These are phyloP conservation scores for Leucozona laternaria DNA, from an alignment of 2,888 invertebrate genomes.

Conservation along the genomic window DNA sequence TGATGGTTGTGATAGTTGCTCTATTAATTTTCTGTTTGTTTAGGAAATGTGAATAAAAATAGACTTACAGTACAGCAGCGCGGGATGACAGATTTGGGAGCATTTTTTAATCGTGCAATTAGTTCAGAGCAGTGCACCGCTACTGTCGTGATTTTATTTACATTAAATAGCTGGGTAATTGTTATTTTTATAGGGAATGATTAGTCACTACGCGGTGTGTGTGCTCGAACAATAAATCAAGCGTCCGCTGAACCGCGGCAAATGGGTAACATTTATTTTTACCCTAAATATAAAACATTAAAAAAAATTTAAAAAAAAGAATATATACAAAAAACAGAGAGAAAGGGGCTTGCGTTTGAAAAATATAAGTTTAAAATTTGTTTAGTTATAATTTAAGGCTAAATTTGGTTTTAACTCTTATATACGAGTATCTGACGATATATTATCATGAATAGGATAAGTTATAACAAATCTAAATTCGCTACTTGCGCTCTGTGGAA, in stretches of 20 bases:
- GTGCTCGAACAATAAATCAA: slow-evolving; percentile 59
- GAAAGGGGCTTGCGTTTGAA: slow-evolving; percentile 48
- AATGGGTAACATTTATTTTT: slow-evolving; percentile 59
- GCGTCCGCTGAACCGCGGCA: slow-evolving; percentile 57
- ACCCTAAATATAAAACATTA: slow-evolving; percentile 26
- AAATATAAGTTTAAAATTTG: background rate
- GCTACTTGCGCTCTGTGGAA: background rate
- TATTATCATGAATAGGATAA: too few relatives aligned
- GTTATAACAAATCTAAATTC: background rate
- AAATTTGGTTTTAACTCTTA: slow-evolving; percentile 32
- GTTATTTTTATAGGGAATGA: slow-evolving; percentile 68
- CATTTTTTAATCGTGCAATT: slow-evolving; percentile 74
- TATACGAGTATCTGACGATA: too few relatives aligned
- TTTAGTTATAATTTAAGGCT: background rate
- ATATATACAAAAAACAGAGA: background rate
- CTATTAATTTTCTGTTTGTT: slow-evolving; percentile 43
- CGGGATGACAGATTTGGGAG: slow-evolving; percentile 73
- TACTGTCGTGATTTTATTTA: slow-evolving; percentile 55
- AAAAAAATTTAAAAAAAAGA: background rate
- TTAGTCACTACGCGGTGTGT: slow-evolving; percentile 53
- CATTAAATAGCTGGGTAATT: slow-evolving; percentile 72
- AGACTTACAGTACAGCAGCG: slow-evolving; percentile 36
- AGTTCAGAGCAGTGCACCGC: slow-evolving; percentile 63
- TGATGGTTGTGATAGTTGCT: slow-evolving; percentile 27
- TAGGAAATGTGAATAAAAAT: slow-evolving; percentile 65